These are phyloP conservation scores for Leptopilina clavipes DNA, from an alignment of 1,140 invertebrate genomes.

Conservation along the genomic window DNA sequence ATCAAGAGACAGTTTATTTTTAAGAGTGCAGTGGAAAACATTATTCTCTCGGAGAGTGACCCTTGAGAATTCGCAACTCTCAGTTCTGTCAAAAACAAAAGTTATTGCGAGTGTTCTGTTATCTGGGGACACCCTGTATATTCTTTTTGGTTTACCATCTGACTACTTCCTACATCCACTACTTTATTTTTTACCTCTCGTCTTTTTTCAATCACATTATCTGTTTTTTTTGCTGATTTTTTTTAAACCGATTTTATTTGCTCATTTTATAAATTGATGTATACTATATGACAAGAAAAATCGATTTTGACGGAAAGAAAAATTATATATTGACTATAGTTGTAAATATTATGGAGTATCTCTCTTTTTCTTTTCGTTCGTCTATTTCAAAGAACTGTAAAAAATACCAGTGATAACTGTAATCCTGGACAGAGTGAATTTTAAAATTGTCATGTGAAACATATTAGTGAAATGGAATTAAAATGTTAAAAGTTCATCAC, in stretches of 20 bases:
- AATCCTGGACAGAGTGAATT: neutral
- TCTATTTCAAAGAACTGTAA: neutral
- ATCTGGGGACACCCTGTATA: slow-evolving; percentile 23
- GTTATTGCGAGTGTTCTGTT: slow-evolving; percentile 14
- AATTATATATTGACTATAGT: too few species aligned
- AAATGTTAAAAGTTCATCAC: too few species aligned
- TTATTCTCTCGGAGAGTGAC: neutral
- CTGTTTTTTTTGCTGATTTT: neutral
- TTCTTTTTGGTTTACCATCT: neutral
- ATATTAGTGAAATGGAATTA: neutral
- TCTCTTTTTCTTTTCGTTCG: neutral
- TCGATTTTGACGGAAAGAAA: slow-evolving; percentile 15
- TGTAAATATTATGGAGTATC: slow-evolving; percentile 1
- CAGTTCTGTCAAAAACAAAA: slow-evolving; percentile 15
- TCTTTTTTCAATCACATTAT: neutral
- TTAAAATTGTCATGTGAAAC: neutral
- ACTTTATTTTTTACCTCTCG: neutral
- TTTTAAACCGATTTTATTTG: neutral
- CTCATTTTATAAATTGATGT: slow-evolving; percentile 28
- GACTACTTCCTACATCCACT: slow-evolving; percentile 5
- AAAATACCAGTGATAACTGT: neutral
- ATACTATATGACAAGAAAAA: slow-evolving; percentile 16
- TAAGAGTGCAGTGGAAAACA: neutral
- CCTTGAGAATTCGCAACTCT: neutral
- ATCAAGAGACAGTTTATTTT: neutral